A percentile compares a stretch with the other conserved stretches of the same genome.
phyloP scores from a whole-genome alignment of 1,140 invertebrate species.

The Drosophila guanche region DNA sequence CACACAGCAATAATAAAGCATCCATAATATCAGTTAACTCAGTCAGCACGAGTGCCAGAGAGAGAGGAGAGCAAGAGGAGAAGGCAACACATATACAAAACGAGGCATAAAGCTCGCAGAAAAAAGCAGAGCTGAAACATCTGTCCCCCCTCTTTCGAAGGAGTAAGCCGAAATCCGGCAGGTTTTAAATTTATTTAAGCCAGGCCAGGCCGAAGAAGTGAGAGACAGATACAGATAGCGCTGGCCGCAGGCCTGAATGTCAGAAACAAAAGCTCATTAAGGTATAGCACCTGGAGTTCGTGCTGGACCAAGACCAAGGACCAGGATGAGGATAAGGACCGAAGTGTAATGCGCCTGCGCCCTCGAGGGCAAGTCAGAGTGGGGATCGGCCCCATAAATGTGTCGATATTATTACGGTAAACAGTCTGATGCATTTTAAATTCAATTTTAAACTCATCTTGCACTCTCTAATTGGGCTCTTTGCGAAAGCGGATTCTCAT shows the following conservation, averaged over 20 bases:
- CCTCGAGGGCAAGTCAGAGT: constrained; percentile 7
- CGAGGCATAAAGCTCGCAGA: constrained; percentile 34
- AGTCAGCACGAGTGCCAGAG: not conserved
- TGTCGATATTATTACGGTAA: constrained; percentile 81
- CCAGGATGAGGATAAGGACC: not conserved
- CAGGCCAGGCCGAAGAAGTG: constrained; percentile 1
- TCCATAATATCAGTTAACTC: constrained; percentile 74
- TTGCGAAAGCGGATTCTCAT: constrained; percentile 50
- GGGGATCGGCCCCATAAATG: constrained; percentile 59
- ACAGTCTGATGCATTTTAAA: constrained; percentile 79
- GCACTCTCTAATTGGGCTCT: constrained; percentile 67
- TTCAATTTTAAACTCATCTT: constrained; percentile 71
- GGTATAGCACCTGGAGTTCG: constrained; percentile 69
- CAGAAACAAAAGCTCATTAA: constrained; percentile 73
- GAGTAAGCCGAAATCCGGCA: constrained; percentile 41
- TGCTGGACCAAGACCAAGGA: not conserved
- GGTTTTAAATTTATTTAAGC: constrained; percentile 67
- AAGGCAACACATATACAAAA: constrained; percentile 35
- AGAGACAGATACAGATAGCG: constrained; percentile 16
- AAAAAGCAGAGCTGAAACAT: constrained; percentile 53
- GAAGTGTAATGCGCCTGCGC: constrained; percentile 31
- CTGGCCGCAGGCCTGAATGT: constrained; percentile 37
- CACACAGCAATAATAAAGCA: constrained; percentile 30
- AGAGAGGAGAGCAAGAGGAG: constrained; percentile 6
- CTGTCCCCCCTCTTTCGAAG: constrained; percentile 41